Base-by-base conservation (phyloP, 2,797 vertebrate species). In the Tauraco hartlaubi region DNA sequence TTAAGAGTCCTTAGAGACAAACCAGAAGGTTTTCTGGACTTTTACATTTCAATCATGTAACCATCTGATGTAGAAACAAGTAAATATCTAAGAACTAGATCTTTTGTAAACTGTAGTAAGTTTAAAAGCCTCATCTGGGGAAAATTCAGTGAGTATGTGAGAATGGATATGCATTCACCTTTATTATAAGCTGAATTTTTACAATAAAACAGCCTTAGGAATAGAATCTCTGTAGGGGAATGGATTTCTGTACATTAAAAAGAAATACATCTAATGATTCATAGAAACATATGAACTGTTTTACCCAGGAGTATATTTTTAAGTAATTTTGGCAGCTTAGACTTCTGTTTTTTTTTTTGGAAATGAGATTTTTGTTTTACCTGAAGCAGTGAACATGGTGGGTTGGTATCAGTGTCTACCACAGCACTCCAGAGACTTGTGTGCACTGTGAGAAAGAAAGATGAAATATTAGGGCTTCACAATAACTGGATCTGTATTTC, bases 331-430 rank as follows among this genome's bases (percentile, higher is more conserved):
- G 90, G 56, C 83, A 93, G 61, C 90, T 93, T 85, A 78, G 59
- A 69, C 59, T 25, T 85, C 23, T 82, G 9, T 0, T 7, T 54
- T 35, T 35, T 35, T 62, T 80, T 88, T 87, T 88, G 9, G 64
- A 94, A 95, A 91, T 43, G 21, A 88, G 75, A 39, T 80, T 96
- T 92, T 83, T 90, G 51, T 82, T 87, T 90, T 77, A 92, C 72
- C 80, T 90, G 91, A 81, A 93, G 69, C 55, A 52, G 59, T n/a
- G 54, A 80, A 33, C 44, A 13, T 15, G n/a, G 54, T 59, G 73
- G n/a, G 28, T 52, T 86, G 67, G 76, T 94, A 75, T 93, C 69
- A 63, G 25, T 67, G 48, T 73, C 80, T 63, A 52, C 75, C 59
- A 73, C 66, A 92, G 69, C 62, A 69, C 88, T 66, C 55, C 25